Conservation (phyloP, 2,888 invertebrate genomes). For the Harpagoxenus sublaevis region DNA sequence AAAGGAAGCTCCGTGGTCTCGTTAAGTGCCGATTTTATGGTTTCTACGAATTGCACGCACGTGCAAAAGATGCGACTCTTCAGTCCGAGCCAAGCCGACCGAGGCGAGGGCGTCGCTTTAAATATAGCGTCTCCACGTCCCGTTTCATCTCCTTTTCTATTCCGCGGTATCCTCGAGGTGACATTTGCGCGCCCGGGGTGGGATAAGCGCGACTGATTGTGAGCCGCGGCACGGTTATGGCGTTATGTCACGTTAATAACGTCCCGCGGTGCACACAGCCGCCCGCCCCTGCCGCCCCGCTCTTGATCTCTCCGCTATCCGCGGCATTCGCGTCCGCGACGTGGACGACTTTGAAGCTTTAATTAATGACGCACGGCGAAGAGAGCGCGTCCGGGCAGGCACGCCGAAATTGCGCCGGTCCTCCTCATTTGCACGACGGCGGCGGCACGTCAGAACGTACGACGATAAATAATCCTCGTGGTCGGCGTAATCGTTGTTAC, state of each 20-base stretch:
- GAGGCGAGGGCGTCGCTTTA: slow-evolving; percentile 67
- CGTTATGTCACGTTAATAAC: slow-evolving; percentile 84
- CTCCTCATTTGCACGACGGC: slow-evolving; percentile 67
- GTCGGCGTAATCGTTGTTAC: slow-evolving; percentile 66
- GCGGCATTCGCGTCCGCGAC: slow-evolving; percentile 70
- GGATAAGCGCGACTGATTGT: slow-evolving; percentile 53
- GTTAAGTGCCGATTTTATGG: slow-evolving; percentile 69
- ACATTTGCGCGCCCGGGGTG: slow-evolving; percentile 27
- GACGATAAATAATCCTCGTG: slow-evolving; percentile 74
- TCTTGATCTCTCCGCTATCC: slow-evolving; percentile 78
- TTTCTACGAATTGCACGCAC: slow-evolving; percentile 71
- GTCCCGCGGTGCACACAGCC: slow-evolving; percentile 63
- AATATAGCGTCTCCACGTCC: slow-evolving; percentile 66
- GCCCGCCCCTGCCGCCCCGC: slow-evolving; percentile 54
- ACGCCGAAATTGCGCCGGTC: slow-evolving; percentile 72
- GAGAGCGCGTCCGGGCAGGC: slow-evolving; percentile 57
- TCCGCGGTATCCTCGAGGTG: slow-evolving; percentile 49
- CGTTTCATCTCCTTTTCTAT: slow-evolving; percentile 68
- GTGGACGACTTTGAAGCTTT: slow-evolving; percentile 81
- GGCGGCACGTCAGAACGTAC: slow-evolving; percentile 49
- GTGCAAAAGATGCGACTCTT: slow-evolving; percentile 71
- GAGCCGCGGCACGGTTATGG: slow-evolving; percentile 69
- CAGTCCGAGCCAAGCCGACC: slow-evolving; percentile 30
- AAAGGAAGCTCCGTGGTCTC: slow-evolving; percentile 66
- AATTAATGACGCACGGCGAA: slow-evolving; percentile 79